A percentile compares a stretch with the other conserved stretches of the same genome.
Evolutionary conservation across 2,888 invertebrate genomes (phyloP).

Genomic region (Ceriagrion tenellum): DNA sequence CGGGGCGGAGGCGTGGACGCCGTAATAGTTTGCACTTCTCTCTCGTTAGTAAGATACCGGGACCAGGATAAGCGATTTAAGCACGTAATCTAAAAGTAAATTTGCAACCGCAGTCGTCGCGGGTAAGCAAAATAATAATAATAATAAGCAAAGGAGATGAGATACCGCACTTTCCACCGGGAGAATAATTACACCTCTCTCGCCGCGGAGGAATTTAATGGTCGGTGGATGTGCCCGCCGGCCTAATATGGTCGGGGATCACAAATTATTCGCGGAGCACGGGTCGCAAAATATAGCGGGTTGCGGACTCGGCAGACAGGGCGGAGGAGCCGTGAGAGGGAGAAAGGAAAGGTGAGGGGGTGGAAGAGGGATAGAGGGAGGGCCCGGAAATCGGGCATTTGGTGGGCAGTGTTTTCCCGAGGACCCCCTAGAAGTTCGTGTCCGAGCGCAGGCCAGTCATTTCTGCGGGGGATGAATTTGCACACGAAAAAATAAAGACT

Average conservation of each 20-base stretch:
- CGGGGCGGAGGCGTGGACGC: background rate
- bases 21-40: background rate
- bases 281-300: background rate
- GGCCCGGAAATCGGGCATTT: background rate
- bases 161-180: background rate
- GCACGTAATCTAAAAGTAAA: background rate
- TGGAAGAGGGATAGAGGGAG: too few species aligned
- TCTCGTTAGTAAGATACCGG: background rate
- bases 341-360: background rate
- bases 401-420: background rate
- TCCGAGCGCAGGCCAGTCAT: background rate
- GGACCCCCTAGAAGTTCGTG: background rate
- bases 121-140: background rate
- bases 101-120: background rate
- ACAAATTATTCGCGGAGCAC: background rate
- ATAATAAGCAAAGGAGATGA: background rate
- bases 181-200: slow-evolving; percentile 2
- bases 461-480: background rate
- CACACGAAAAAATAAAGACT: background rate
- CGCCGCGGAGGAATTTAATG: background rate
- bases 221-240: background rate
- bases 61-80: background rate
- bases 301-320: background rate
- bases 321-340: background rate
- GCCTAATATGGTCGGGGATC: background rate